phyloP scores from a whole-genome alignment of 2,113 vertebrate species.

The Halcyon senegalensis region DNA sequence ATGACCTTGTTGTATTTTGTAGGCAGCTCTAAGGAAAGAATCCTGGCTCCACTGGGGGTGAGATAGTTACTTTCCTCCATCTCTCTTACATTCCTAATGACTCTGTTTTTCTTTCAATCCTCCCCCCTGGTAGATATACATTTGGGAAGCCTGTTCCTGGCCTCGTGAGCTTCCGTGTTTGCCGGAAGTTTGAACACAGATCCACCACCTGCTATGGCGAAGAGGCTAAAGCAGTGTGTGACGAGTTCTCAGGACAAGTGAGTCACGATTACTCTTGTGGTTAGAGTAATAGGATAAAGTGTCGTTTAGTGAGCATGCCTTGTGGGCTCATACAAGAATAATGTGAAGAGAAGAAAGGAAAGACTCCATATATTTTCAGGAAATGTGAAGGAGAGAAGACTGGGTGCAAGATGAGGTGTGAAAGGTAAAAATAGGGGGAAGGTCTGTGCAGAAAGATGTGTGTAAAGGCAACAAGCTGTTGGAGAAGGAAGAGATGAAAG shows the following conservation, averaged over 20 bases:
- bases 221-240: slow-evolving; percentile 64
- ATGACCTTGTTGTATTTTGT: neutral
- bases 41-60: neutral
- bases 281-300: neutral
- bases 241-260: slow-evolving; percentile 67
- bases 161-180: slow-evolving; percentile 40
- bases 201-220: slow-evolving; percentile 21
- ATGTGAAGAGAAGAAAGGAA: neutral
- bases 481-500: neutral
- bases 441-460: neutral
- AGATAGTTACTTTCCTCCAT: neutral
- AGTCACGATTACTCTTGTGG: neutral
- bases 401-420: neutral
- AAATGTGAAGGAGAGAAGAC: neutral
- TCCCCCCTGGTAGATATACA: slow-evolving; percentile 67
- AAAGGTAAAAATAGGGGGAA: neutral
- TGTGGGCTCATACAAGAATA: neutral
- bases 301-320: neutral
- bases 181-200: slow-evolving; percentile 24
- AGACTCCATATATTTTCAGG: neutral
- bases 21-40: neutral
- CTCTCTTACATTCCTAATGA: neutral
- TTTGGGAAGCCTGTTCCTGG: slow-evolving; percentile 79
- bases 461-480: neutral
- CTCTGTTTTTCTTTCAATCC: neutral